Evolutionary conservation across 2,113 vertebrate genomes (phyloP), one percentile per base, ranked within the genome.

Genomic region (Formicarius rufipectus): DNA sequence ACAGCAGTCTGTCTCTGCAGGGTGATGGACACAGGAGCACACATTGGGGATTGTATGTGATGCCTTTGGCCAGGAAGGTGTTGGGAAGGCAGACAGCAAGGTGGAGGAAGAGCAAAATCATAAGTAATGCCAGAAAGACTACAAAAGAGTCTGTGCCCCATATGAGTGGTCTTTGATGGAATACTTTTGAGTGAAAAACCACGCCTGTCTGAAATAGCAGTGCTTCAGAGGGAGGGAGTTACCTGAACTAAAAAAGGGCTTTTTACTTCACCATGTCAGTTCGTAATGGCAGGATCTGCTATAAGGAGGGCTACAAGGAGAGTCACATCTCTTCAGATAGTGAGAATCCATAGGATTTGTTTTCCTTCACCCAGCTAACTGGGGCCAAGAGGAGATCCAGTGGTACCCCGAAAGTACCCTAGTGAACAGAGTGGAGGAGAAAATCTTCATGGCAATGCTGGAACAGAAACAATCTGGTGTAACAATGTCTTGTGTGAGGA

Each of bases 181-280:
- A 84, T 5, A 6, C 28, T 8, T 93, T 52, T 64, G 44, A 82
- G 44, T 58, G 28, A 45, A 77, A 89, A 94, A 56, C 22, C 37
- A 56, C 69, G 6, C 7, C 3, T 40, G 12, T 73, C 22, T 84
- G 80, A 80, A 91, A 62, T 19, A 58, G 45, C 24, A 77, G 37
- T 2, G 1, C 13, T 66, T 23, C 3, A 3, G 0, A 4, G 33
- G 16, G 7, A 68, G 19, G 17, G 55, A 62, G 33, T 33, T 40
- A 37, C 12, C 30, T 81, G 50, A 45, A 45, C 10, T 69, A 77
- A 50, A 47, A 69, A 14, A 25, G 73, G 14, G 7, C 14, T 52
- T 78, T 79, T 92, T 13, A 31, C 23, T 37, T 1, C 10, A 24
- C 9, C 10, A 3, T 4, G 21, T 27, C 37, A 19, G 13, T 49